Percentiles rank a stretch among this genome's conserved stretches.
Evolutionary conservation across 1,140 invertebrate genomes (phyloP).

Genomic region (Ylistrum balloti): DNA sequence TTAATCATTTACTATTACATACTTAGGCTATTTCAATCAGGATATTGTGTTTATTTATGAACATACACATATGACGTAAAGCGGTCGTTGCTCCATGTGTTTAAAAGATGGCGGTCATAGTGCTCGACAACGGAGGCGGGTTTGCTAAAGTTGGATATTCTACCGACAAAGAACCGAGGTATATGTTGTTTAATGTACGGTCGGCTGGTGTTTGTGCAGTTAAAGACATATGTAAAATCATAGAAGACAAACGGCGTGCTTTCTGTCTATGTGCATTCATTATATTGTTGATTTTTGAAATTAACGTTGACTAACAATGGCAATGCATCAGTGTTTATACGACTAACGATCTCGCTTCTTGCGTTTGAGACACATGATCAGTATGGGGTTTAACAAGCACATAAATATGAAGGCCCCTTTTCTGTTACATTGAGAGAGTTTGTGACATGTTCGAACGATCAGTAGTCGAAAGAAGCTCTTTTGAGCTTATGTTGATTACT

Average conservation of each 20-base stretch:
- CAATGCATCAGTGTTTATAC: no score
- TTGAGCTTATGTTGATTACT: no score
- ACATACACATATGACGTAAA: neutral
- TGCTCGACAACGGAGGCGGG: constrained; percentile 94
- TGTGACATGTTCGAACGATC: no score
- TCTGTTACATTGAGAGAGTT: no score
- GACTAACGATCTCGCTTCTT: no score
- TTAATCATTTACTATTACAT: no score
- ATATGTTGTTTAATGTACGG: constrained; percentile 74
- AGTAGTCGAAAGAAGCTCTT: no score
- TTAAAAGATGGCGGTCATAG: constrained; percentile 83
- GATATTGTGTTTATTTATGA: neutral
- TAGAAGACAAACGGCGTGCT: neutral
- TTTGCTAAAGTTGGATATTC: constrained; percentile 92
- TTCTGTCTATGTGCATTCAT: neutral
- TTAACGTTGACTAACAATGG: no score
- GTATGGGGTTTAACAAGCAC: no score
- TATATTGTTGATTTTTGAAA: constrained; percentile 9
- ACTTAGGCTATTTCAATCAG: no score
- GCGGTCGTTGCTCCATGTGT: neutral
- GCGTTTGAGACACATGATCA: no score
- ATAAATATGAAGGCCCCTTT: no score
- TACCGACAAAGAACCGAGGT: constrained; percentile 87
- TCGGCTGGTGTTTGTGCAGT: neutral
- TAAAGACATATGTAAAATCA: neutral